A percentile compares a stretch with the other conserved stretches of the same genome.
Conservation (phyloP, 2,113 vertebrate genomes). For the Peromyscus maniculatus region DNA sequence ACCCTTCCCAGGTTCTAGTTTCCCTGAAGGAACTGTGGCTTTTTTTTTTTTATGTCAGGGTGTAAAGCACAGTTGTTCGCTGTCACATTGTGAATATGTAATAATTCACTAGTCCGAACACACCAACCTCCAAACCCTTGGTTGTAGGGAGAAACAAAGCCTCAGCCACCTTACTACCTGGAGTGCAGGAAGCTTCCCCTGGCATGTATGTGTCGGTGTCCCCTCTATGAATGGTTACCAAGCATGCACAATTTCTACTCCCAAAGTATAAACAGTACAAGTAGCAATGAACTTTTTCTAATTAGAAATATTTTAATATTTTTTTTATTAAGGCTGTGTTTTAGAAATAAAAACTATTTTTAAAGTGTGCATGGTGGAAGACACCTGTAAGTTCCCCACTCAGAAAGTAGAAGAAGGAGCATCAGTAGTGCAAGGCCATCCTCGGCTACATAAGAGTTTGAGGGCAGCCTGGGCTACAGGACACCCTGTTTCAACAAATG, state of each 20-base stretch:
- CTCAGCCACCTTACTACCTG: slow-evolving; percentile 15
- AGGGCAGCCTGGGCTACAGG: background rate
- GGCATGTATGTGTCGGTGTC: background rate
- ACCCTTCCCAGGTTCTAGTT: slow-evolving; percentile 12
- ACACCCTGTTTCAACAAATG: background rate
- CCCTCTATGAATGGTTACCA: background rate
- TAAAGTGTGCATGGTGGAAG: background rate
- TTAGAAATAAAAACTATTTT: background rate
- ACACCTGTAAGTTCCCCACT: background rate
- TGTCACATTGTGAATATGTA: slow-evolving; percentile 37
- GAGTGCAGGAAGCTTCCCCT: background rate
- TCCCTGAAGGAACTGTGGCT: slow-evolving; percentile 4
- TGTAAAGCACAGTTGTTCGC: slow-evolving; percentile 55
- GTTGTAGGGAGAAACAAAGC: slow-evolving; percentile 47
- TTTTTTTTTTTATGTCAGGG: slow-evolving; percentile 30
- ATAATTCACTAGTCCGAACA: slow-evolving; percentile 45
- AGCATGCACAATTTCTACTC: slow-evolving; percentile 11
- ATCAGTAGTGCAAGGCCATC: background rate
- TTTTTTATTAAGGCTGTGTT: background rate
- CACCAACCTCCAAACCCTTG: slow-evolving; percentile 22
- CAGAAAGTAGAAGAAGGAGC: background rate
- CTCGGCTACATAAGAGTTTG: background rate
- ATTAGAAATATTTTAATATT: background rate
- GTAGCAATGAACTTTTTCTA: slow-evolving; percentile 8
- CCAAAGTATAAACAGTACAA: slow-evolving; percentile 25